phyloP scores from a whole-genome alignment of 2,888 invertebrate genomes.

The Andrena trimmerana region DNA sequence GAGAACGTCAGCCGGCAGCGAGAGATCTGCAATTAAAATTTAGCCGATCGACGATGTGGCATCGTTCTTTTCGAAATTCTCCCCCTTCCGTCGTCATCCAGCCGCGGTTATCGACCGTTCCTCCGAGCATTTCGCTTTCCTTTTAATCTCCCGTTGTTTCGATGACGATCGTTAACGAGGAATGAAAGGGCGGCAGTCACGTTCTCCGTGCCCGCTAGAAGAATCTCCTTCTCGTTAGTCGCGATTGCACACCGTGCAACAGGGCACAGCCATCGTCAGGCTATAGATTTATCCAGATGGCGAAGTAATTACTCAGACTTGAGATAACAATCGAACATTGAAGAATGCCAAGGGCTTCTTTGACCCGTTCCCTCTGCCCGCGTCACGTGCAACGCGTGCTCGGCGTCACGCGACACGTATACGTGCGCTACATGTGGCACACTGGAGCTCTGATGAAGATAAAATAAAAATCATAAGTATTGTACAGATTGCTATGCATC shows the following conservation, averaged over 20 bases:
- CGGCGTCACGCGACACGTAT: no score
- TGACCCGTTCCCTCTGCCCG: not conserved
- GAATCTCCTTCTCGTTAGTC: constrained; percentile 16
- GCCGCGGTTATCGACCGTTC: constrained; percentile 29
- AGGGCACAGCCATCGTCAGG: not conserved
- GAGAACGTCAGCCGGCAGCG: constrained; percentile 34
- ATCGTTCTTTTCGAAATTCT: constrained; percentile 34
- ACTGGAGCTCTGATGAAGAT: no score
- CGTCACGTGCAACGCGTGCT: no score
- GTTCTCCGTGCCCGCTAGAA: not conserved
- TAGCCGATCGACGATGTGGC: not conserved
- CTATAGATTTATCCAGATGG: not conserved
- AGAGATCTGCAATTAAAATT: constrained; percentile 58
- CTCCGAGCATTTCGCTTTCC: constrained; percentile 24
- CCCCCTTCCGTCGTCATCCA: not conserved
- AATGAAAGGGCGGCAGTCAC: not conserved
- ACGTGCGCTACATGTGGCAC: no score
- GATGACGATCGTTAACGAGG: constrained; percentile 27
- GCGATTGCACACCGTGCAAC: not conserved
- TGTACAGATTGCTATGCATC: no score
- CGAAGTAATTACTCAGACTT: constrained; percentile 9
- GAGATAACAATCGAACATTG: constrained; percentile 3
- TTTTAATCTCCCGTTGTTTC: constrained; percentile 20
- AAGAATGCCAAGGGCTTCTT: not conserved
- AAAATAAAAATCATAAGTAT: no score